Percentiles rank a stretch among this genome's conserved stretches.
These are phyloP conservation scores for Ivindomyrus marchei DNA, from an alignment of 2,113 vertebrate species.

Conservation along the genomic window DNA sequence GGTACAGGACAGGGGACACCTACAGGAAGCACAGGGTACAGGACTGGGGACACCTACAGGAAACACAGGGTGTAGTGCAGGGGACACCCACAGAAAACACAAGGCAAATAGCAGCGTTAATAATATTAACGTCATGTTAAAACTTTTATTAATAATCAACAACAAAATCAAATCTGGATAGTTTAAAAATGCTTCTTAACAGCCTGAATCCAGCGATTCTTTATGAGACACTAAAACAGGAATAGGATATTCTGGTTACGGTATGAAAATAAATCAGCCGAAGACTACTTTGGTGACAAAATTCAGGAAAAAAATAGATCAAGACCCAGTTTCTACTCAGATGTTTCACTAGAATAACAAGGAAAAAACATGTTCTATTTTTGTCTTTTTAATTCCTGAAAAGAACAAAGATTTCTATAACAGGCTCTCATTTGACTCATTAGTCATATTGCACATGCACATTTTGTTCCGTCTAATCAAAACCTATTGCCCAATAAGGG, in stretches of 20 bases:
- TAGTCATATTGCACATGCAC: not conserved
- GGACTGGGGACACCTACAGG: not conserved
- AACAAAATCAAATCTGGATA: not conserved
- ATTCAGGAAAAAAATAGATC: not conserved
- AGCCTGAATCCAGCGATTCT: not conserved
- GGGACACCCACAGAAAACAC: not conserved
- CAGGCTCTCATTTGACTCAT: not conserved
- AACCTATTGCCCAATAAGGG: not conserved
- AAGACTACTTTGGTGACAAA: not conserved
- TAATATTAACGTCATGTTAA: not conserved
- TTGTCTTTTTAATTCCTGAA: not conserved
- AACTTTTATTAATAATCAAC: not conserved
- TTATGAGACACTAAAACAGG: not conserved
- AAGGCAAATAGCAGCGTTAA: not conserved
- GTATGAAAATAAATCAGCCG: not conserved
- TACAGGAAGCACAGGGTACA: not conserved
- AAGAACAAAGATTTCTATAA: not conserved
- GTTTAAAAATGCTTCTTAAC: not conserved
- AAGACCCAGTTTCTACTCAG: not conserved
- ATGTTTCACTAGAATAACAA: not conserved
- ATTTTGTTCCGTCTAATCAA: not conserved
- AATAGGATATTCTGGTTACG: not conserved
- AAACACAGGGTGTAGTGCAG: not conserved
- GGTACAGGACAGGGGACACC: not conserved
- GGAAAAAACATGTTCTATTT: not conserved